Conservation (phyloP, 1,140 invertebrate genomes). For the Luehdorfia chinensis region DNA sequence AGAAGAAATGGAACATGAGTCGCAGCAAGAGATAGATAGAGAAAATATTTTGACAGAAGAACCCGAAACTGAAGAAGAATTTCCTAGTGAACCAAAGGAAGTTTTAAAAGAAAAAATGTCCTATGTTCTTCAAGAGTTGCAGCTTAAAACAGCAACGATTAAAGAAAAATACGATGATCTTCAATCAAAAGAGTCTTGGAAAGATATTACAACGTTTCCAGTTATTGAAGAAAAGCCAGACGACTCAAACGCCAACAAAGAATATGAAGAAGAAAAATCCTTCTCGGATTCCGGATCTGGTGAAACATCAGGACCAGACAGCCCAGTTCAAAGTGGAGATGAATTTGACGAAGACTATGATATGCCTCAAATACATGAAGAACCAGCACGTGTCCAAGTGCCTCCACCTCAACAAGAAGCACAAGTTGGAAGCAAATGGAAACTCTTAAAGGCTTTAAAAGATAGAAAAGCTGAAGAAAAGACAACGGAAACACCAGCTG, state of each 20-base stretch:
- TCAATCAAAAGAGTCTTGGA: conserved; percentile 59
- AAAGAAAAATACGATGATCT: conserved; percentile 69
- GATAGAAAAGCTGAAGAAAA: conserved; percentile 93
- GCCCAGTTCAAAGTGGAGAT: conserved; percentile 84
- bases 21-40: conserved; percentile 81
- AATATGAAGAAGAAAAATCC: conserved; percentile 69
- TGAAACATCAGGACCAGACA: conserved; percentile 92
- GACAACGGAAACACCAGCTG: conserved; percentile 80
- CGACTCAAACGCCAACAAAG: conserved; percentile 38
- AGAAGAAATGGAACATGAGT: conserved; percentile 89
- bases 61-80: conserved; percentile 72
- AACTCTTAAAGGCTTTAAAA: conserved; percentile 91
- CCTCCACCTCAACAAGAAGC: conserved; percentile 74
- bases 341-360: conserved; percentile 81
- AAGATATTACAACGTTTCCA: conserved; percentile 70
- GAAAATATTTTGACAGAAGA: conserved; percentile 79
- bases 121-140: conserved; percentile 84
- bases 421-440: conserved; percentile 90
- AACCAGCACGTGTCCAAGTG: conserved; percentile 53
- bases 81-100: conserved; percentile 79
- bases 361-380: conserved; percentile 78
- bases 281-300: conserved; percentile 82
- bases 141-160: conserved; percentile 79
- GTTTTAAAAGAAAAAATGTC: conserved; percentile 88
- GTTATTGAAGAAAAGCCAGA: conserved; percentile 50